These are phyloP conservation scores for Pantherophis alleghaniensis DNA, from an alignment of 2,797 vertebrate genomes.

Conservation along the genomic window DNA sequence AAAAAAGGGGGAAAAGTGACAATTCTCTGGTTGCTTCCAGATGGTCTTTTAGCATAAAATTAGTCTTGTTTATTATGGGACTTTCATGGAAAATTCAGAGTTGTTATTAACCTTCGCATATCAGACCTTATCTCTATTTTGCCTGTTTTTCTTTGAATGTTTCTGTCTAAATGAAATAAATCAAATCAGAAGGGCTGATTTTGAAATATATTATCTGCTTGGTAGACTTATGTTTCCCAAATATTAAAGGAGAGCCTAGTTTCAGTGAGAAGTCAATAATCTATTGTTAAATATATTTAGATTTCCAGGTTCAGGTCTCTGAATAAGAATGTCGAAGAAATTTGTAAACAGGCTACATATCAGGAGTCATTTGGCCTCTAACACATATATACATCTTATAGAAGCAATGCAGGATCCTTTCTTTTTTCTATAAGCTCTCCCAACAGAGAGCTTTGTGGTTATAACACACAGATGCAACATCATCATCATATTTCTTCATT, in stretches of 20 bases:
- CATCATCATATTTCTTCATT: not conserved
- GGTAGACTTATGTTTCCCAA: not conserved
- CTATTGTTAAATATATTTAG: too few species aligned
- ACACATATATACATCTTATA: not conserved
- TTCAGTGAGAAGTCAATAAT: not conserved
- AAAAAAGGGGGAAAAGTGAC: not conserved
- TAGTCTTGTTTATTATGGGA: not conserved
- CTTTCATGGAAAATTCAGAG: not conserved
- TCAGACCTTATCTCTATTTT: not conserved
- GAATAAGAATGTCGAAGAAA: not conserved
- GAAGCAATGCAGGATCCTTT: not conserved
- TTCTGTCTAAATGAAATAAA: not conserved
- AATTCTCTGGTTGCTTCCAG: not conserved
- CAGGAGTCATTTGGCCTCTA: not conserved
- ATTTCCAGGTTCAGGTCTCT: not conserved
- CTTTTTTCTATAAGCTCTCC: not conserved
- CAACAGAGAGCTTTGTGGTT: not conserved
- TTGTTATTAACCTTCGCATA: not conserved
- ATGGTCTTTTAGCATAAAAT: not conserved
- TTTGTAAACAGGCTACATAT: not conserved
- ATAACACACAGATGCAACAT: not conserved
- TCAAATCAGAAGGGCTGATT: not conserved
- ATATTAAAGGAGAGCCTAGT: too few species aligned
- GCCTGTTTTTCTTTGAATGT: not conserved
- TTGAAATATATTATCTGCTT: not conserved